Evolutionary conservation across 2,888 invertebrate genomes (phyloP).

Genomic region (Drosophila nigricruria): DNA sequence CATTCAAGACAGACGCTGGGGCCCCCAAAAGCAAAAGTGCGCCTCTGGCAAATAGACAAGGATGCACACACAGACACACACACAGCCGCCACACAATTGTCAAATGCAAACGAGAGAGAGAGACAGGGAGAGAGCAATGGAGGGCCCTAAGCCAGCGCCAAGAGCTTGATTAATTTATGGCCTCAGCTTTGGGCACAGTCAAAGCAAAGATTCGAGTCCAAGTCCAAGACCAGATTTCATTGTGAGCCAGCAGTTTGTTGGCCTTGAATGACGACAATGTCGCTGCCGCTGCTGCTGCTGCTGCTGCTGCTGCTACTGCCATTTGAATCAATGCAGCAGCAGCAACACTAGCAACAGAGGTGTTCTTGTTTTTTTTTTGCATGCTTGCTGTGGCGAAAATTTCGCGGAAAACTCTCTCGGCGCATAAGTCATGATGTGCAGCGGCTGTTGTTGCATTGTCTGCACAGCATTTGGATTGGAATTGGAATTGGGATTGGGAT

Average conservation of each 20-base stretch:
- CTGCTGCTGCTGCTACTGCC: slow-evolving; percentile 37
- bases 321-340: slow-evolving; percentile 51
- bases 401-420: slow-evolving; percentile 71
- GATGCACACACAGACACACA: slow-evolving; percentile 12
- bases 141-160: slow-evolving; percentile 18
- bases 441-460: slow-evolving; percentile 48
- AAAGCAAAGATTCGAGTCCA: slow-evolving; percentile 20
- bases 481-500: slow-evolving; percentile 33
- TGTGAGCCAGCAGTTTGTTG: slow-evolving; percentile 55
- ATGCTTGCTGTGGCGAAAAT: slow-evolving; percentile 53
- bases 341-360: slow-evolving; percentile 15
- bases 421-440: slow-evolving; percentile 63
- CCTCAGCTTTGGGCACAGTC: slow-evolving; percentile 32
- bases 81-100: slow-evolving; percentile 60
- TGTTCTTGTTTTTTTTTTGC: slow-evolving; percentile 44
- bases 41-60: slow-evolving; percentile 54
- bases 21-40: slow-evolving; percentile 70
- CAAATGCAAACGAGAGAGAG: slow-evolving; percentile 55
- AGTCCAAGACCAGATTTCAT: slow-evolving; percentile 50
- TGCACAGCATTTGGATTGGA: slow-evolving; percentile 21
- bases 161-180: slow-evolving; percentile 75
- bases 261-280: slow-evolving; percentile 70
- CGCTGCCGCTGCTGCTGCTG: slow-evolving; percentile 14
- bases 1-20: slow-evolving; percentile 39
- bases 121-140: background rate